Evolutionary conservation across 2,888 invertebrate genomes (phyloP).

Genomic region (Campaea margaritaria): DNA sequence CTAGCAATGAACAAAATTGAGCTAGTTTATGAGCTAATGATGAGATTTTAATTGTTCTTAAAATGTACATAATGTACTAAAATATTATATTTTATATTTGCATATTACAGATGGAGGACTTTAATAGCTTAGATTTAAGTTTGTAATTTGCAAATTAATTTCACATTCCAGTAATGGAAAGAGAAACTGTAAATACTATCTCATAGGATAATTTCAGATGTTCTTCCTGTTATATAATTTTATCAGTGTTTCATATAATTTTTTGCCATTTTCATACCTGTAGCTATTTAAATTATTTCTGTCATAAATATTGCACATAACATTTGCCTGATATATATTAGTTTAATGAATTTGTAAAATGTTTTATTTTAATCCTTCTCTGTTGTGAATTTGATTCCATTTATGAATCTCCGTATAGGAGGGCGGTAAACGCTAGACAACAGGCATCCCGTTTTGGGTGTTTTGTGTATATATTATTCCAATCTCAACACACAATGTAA

Average conservation of each 20-base stretch:
- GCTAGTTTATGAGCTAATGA: slow-evolving; percentile 39
- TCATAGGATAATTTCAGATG: slow-evolving; percentile 32
- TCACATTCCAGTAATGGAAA: slow-evolving; percentile 79
- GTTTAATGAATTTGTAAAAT: slow-evolving; percentile 16
- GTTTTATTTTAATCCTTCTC: slow-evolving; percentile 23
- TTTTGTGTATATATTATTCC: no score
- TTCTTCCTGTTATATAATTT: slow-evolving; percentile 31
- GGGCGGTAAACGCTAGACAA: no score
- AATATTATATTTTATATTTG: slow-evolving; percentile 52
- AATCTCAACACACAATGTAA: no score
- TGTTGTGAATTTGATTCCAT: neutral
- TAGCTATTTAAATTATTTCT: slow-evolving; percentile 37
- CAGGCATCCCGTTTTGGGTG: no score
- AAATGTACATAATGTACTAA: slow-evolving; percentile 54
- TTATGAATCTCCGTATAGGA: no score
- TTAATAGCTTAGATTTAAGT: slow-evolving; percentile 39
- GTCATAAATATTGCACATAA: slow-evolving; percentile 39
- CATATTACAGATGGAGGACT: slow-evolving; percentile 51
- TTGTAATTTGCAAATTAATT: slow-evolving; percentile 56
- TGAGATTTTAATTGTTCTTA: slow-evolving; percentile 46
- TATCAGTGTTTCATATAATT: slow-evolving; percentile 27
- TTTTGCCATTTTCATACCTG: slow-evolving; percentile 10
- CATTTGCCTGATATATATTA: slow-evolving; percentile 39
- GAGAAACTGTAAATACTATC: slow-evolving; percentile 53
- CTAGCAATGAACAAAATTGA: slow-evolving; percentile 48